These are phyloP conservation scores for Corythornis cristatus DNA, from an alignment of 2,113 vertebrate species.

Conservation along the genomic window DNA sequence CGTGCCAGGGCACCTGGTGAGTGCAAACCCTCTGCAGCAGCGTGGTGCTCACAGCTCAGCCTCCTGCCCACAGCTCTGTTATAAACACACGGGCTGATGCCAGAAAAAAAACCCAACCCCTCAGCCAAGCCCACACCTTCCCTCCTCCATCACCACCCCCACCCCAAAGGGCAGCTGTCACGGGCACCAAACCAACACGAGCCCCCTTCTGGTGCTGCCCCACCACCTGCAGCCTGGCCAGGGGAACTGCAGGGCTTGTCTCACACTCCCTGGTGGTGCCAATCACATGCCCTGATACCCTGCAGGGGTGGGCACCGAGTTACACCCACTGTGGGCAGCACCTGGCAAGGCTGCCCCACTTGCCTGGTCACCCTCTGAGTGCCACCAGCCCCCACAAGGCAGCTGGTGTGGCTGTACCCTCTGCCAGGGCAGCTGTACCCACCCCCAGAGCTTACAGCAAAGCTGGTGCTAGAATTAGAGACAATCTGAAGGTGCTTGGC, in stretches of 20 bases:
- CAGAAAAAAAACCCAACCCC: background rate
- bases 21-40: background rate
- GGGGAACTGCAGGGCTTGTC: background rate
- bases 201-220: background rate
- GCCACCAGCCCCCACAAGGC: fast-evolving
- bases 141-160: background rate
- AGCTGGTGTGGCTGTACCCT: background rate
- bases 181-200: fast-evolving
- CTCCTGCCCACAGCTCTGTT: background rate
- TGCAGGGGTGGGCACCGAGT: background rate
- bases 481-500: background rate
- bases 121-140: background rate
- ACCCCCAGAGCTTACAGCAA: background rate
- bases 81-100: background rate
- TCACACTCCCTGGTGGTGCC: background rate
- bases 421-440: background rate
- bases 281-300: background rate
- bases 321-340: fast-evolving
- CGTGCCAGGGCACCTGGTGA: background rate
- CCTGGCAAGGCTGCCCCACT: background rate
- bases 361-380: background rate
- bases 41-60: background rate
- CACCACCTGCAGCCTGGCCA: background rate
- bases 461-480: background rate
- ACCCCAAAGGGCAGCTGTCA: background rate